Evolutionary conservation across 2,797 vertebrate genomes (phyloP).

Genomic region (Mastacembelus armatus): DNA sequence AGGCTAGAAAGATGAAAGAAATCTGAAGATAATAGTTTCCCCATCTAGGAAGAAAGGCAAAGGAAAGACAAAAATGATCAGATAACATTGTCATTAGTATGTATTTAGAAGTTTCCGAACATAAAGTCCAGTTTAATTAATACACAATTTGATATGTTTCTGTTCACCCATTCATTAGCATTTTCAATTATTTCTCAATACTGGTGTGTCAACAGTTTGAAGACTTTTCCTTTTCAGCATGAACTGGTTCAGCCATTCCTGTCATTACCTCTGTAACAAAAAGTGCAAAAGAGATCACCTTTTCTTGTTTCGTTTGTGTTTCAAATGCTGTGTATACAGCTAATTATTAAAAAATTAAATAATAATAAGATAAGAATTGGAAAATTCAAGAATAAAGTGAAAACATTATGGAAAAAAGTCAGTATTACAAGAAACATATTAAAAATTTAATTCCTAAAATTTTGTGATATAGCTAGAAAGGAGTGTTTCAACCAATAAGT

Average conservation of each 20-base stretch:
- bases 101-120: conserved; percentile 54
- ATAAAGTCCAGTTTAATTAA: conserved; percentile 70
- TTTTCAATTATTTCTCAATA: conserved; percentile 58
- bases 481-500: too few species aligned
- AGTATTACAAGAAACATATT: too few species aligned
- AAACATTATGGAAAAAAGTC: too few species aligned
- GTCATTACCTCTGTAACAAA: conserved; percentile 18
- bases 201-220: conserved; percentile 49
- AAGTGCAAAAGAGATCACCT: background rate
- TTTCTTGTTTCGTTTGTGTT: background rate
- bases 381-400: too few species aligned
- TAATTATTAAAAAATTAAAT: too few species aligned
- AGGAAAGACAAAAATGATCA: conserved; percentile 52
- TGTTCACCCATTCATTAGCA: conserved; percentile 59
- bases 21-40: conserved; percentile 62
- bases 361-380: too few species aligned
- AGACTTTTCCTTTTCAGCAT: conserved; percentile 29
- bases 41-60: conserved; percentile 41
- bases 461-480: too few species aligned
- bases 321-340: too few species aligned
- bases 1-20: conserved; percentile 59
- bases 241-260: conserved; percentile 12
- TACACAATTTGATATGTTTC: conserved; percentile 55
- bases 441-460: too few species aligned
- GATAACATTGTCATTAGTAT: conserved; percentile 73